phyloP scores from a whole-genome alignment of 1,140 invertebrate species.

The Cotesia glomerata region DNA sequence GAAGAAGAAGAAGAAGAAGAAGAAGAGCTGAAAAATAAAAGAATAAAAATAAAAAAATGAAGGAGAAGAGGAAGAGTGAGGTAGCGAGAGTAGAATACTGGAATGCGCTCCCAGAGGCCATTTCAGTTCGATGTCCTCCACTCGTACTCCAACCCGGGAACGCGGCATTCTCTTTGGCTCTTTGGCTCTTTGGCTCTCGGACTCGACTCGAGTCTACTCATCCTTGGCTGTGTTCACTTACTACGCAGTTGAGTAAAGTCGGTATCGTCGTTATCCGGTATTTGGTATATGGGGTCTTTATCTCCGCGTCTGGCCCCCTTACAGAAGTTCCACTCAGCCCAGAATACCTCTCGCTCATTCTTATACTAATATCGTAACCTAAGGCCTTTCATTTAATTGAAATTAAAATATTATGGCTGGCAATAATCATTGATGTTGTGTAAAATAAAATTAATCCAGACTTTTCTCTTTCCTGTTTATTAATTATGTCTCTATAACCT shows the following conservation, averaged over 20 bases:
- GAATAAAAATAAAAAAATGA: constrained; percentile 11
- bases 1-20: constrained; percentile 16
- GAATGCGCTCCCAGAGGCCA: constrained; percentile 56
- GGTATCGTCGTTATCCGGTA: no score
- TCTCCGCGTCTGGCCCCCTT: no score
- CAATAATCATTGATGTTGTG: no score
- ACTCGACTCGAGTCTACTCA: neutral
- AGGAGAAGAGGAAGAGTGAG: constrained; percentile 37
- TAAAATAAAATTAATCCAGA: neutral
- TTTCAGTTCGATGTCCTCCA: constrained; percentile 63
- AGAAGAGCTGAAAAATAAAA: constrained; percentile 21
- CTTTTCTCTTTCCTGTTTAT: neutral
- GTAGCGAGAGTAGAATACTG: constrained; percentile 57
- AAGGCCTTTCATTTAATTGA: no score
- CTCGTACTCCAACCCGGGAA: constrained; percentile 40
- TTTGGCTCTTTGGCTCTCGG: neutral
- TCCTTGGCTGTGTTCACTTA: no score
- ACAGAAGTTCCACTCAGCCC: no score
- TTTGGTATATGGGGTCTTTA: no score
- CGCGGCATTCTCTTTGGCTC: constrained; percentile 15
- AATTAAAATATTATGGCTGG: no score
- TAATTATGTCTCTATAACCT: neutral
- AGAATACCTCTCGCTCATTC: neutral
- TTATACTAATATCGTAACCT: no score
- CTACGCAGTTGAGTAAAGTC: no score